Percentiles rank a stretch among this genome's conserved stretches.
Conservation (phyloP, 2,888 invertebrate species). For the Cetonia aurata region DNA sequence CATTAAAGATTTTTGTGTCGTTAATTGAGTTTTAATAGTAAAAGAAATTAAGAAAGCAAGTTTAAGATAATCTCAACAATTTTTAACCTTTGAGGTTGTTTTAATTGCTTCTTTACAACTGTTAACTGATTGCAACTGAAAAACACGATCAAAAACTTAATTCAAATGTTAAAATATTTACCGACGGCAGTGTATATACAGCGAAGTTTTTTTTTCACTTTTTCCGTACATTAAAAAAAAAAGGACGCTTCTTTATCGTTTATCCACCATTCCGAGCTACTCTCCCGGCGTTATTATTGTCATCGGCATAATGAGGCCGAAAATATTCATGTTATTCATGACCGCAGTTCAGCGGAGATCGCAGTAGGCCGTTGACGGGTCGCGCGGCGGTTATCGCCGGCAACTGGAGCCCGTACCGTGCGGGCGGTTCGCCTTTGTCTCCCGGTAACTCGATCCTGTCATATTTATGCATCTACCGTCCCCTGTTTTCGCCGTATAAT, state of each 20-base stretch:
- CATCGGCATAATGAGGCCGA: not conserved
- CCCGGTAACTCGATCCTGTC: slow-evolving; percentile 50
- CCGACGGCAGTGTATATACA: too few relatives aligned
- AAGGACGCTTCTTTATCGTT: not conserved
- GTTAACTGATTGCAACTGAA: too few relatives aligned
- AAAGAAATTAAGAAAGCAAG: too few relatives aligned
- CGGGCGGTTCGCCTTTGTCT: slow-evolving; percentile 32
- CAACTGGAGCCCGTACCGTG: slow-evolving; percentile 21
- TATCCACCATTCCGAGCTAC: not conserved
- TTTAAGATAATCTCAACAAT: too few relatives aligned
- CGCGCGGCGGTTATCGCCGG: slow-evolving; percentile 34
- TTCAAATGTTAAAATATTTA: too few relatives aligned
- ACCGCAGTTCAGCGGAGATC: slow-evolving; percentile 11
- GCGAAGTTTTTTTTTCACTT: too few relatives aligned
- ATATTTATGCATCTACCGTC: slow-evolving; percentile 48
- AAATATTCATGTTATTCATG: slow-evolving; percentile 40
- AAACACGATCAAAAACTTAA: too few relatives aligned
- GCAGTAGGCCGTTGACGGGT: slow-evolving; percentile 45
- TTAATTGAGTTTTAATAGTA: too few relatives aligned
- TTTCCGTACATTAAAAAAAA: not conserved
- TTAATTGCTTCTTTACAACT: too few relatives aligned
- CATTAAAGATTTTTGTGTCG: too few relatives aligned
- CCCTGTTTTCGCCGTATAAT: slow-evolving; percentile 26
- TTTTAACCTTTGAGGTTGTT: too few relatives aligned
- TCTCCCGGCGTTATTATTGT: not conserved